These are phyloP conservation scores for Halocynthia aurantium DNA, from an alignment of 23 tunicate genomes.

Conservation along the genomic window DNA sequence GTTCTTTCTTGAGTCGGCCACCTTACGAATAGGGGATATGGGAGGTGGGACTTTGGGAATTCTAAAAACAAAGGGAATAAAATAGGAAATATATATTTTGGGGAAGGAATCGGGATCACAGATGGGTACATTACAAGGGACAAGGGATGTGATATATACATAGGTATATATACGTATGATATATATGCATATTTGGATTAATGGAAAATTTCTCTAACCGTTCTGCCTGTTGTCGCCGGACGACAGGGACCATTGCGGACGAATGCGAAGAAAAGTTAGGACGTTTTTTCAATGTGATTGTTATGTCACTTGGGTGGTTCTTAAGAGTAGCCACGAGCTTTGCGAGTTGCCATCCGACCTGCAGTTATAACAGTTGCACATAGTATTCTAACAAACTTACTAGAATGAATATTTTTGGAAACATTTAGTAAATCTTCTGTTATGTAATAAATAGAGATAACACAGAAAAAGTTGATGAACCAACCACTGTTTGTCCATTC, in stretches of 20 bases:
- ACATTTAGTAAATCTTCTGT: no score
- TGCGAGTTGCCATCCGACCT: slow-evolving; percentile 89
- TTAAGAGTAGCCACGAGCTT: slow-evolving; percentile 67
- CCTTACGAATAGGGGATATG: slow-evolving; percentile 15
- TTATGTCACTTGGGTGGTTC: slow-evolving; percentile 46
- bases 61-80: not conserved
- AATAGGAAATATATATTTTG: no score
- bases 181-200: no score
- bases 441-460: not conserved
- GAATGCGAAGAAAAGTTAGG: slow-evolving; percentile 48
- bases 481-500: slow-evolving; percentile 71
- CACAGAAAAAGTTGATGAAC: not conserved
- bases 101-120: no score
- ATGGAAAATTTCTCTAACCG: no score
- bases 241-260: slow-evolving; percentile 11
- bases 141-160: no score
- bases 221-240: not conserved
- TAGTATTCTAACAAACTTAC: not conserved
- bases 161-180: no score
- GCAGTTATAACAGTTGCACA: not conserved
- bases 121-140: no score
- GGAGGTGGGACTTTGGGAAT: slow-evolving; percentile 7
- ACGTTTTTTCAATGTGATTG: slow-evolving; percentile 61
- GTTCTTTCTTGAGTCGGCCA: slow-evolving; percentile 12
- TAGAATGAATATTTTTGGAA: no score